phyloP scores from a whole-genome alignment of 2,113 vertebrate species.

The Elephas maximus region DNA sequence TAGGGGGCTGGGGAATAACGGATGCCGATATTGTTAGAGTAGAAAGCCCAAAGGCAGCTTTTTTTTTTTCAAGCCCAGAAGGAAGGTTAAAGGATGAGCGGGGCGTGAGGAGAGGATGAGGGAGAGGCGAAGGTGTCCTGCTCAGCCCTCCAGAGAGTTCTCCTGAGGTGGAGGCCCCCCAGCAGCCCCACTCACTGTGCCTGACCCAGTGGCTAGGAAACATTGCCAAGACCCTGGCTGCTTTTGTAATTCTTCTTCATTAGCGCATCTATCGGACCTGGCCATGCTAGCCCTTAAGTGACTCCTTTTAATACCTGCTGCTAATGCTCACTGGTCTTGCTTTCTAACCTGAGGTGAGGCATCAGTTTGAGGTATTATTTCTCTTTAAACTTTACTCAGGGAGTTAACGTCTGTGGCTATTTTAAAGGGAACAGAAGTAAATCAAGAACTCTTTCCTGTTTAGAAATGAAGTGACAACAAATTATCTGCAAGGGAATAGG shows the following conservation, averaged over 20 bases:
- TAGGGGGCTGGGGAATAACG: background rate
- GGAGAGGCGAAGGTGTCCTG: accelerated
- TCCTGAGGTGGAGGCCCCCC: too few relatives aligned
- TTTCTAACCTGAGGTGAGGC: background rate
- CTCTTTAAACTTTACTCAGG: accelerated
- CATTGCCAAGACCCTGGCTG: too few relatives aligned
- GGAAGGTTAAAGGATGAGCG: background rate
- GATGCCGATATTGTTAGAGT: accelerated
- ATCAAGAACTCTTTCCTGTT: background rate
- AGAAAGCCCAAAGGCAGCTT: accelerated
- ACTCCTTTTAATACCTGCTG: background rate
- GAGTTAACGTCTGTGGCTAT: background rate
- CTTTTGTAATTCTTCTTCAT: background rate
- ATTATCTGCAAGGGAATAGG: accelerated
- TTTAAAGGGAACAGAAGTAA: background rate
- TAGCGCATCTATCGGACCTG: too few relatives aligned
- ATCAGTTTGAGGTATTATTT: accelerated
- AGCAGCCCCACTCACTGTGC: accelerated
- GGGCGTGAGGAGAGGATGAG: too few relatives aligned
- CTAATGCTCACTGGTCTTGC: background rate
- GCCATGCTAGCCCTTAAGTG: background rate
- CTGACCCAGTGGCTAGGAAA: background rate
- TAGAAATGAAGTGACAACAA: too few relatives aligned
- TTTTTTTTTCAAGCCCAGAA: background rate
- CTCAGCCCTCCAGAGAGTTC: background rate